Percentiles rank a stretch among this genome's conserved stretches.
Conservation (phyloP, 2,888 invertebrate genomes). For the Eudasyphora cyanicolor region DNA sequence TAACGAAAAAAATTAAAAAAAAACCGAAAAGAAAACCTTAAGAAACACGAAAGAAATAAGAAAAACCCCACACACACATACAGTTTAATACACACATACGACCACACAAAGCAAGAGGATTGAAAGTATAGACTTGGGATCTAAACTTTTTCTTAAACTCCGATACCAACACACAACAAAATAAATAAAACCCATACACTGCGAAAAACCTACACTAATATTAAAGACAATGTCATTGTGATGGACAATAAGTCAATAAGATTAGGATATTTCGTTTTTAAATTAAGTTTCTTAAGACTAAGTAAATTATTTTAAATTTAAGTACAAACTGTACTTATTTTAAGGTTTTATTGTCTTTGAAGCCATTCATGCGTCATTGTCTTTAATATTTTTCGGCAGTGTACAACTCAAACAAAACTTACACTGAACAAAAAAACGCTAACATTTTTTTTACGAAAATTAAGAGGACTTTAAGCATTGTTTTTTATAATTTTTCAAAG, state of each 20-base stretch:
- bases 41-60: slow-evolving; percentile 67
- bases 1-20: slow-evolving; percentile 61
- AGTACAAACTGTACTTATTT: too few relatives aligned
- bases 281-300: too few relatives aligned
- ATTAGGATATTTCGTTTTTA: too few relatives aligned
- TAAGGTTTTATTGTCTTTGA: too few relatives aligned
- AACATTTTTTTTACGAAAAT: slow-evolving; percentile 24
- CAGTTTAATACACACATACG: too few relatives aligned
- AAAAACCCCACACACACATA: slow-evolving; percentile 33
- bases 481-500: slow-evolving; percentile 14
- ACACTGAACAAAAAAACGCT: slow-evolving; percentile 46
- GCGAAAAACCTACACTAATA: slow-evolving; percentile 26
- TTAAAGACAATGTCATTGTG: too few relatives aligned
- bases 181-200: slow-evolving; percentile 43
- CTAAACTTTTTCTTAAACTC: slow-evolving; percentile 3
- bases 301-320: too few relatives aligned
- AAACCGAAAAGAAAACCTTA: slow-evolving; percentile 54
- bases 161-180: slow-evolving; percentile 42
- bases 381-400: too few relatives aligned
- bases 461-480: slow-evolving; percentile 6
- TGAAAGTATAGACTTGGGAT: slow-evolving; percentile 8
- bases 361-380: too few relatives aligned
- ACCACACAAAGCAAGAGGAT: too few relatives aligned
- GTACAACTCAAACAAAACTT: not conserved
- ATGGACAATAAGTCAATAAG: too few relatives aligned